phyloP scores from a whole-genome alignment of 2,113 vertebrate species.

The Noturus placidus region DNA sequence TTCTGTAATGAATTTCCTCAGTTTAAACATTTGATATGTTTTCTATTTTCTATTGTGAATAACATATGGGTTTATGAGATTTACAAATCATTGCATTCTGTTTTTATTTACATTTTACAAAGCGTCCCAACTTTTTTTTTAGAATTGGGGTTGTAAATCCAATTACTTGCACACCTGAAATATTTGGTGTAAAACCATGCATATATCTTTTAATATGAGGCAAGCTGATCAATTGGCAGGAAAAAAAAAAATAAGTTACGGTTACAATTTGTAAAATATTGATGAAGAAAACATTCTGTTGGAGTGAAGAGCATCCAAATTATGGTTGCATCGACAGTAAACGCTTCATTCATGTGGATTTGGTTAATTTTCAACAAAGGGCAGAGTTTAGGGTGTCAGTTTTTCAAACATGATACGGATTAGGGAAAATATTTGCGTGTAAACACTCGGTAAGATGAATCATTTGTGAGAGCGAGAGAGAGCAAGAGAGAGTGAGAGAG shows the following conservation, averaged over 20 bases:
- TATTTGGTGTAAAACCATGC: not conserved
- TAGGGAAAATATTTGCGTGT: not conserved
- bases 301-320: not conserved
- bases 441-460: not conserved
- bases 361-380: not conserved
- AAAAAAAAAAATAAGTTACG: not conserved
- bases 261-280: not conserved
- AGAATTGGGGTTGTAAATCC: not conserved
- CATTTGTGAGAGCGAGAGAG: slow-evolving; percentile 11
- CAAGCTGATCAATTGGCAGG: not conserved
- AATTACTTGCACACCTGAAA: not conserved
- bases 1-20: no score
- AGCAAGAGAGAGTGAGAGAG: not conserved
- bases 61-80: no score
- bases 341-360: not conserved
- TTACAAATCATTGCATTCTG: no score
- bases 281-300: not conserved
- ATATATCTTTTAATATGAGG: not conserved
- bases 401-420: not conserved
- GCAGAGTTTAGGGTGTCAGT: not conserved
- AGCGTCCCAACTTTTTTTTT: no score
- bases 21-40: no score
- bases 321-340: not conserved
- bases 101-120: no score
- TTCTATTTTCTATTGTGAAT: no score